Evolutionary conservation across 2,888 invertebrate genomes (phyloP), one percentile per base, ranked within the genome.

Genomic region (Timema cristinae): DNA sequence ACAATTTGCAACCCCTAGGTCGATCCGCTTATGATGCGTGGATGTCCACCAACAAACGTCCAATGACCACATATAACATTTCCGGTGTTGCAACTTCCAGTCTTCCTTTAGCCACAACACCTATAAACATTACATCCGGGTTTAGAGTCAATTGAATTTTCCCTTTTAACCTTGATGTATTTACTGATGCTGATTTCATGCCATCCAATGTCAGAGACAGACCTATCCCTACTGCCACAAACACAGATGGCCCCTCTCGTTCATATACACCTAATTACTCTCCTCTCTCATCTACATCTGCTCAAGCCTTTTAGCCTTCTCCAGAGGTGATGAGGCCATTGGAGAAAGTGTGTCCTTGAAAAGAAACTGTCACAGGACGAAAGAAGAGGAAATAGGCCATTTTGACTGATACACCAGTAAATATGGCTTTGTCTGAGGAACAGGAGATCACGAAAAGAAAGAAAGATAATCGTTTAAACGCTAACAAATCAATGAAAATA

Each of bases 1-100:
- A 66, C n/a, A 70, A 70, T 9, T 47, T 66, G 11, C 66, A 70
- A 66, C 66, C 52, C 6, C 13, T 70, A 7, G 66, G 51, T 47
- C 49, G 16, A 8, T 16, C 15, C 47, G 32, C 47, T 15, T 63
- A 32, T 63, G 70, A 54, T 54, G 54, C 54, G 54, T 54, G 54
- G 54, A 54, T 54, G 54, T 54, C 54, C 54, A 54, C 54, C 4
- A 54, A 54, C 10, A 54, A 54, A 54, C 1, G 54, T 54, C 54
- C 54, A 1, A 54, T 54, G 54, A 54, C n/a, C 2, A 54, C 4
- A 13, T 54, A 54, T 4, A 4, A 54, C 54, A 54, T 54, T 54
- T 4, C 54, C 2, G n/a, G 11, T 54, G 4, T 54, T 54, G 54
- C 4, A 54, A 4, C 54, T 54, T 54, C 54, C 54, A 54, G 54